Conservation (phyloP, 2,113 vertebrate species). For the Mirza zaza region DNA sequence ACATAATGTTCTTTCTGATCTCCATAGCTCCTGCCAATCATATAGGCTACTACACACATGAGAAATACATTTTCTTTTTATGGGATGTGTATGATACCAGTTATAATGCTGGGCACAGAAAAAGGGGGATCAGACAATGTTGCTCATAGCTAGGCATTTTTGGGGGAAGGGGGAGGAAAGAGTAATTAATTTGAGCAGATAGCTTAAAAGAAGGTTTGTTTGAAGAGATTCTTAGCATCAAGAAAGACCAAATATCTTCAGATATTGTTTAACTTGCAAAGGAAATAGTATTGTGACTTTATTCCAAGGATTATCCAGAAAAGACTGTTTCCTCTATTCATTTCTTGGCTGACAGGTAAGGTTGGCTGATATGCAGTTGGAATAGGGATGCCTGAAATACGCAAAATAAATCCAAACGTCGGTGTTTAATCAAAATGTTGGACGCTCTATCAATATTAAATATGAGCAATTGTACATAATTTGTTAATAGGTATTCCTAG, state of each 20-base stretch:
- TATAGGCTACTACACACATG: background rate
- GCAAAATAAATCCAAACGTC: background rate
- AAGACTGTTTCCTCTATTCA: background rate
- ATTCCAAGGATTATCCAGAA: background rate
- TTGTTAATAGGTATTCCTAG: background rate
- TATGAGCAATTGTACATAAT: background rate
- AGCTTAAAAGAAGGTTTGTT: background rate
- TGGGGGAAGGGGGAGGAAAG: accelerated
- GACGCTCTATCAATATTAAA: background rate
- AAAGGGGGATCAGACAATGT: background rate
- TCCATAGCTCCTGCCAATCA: background rate
- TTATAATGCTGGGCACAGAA: background rate
- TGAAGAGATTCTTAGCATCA: background rate
- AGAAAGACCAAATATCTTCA: background rate
- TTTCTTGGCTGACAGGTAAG: background rate
- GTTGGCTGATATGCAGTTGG: background rate
- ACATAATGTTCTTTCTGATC: background rate
- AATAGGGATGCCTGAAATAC: background rate
- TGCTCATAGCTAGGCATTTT: background rate
- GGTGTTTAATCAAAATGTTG: background rate
- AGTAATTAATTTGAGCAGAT: background rate
- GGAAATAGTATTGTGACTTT: background rate
- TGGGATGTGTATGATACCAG: background rate
- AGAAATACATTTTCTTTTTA: background rate
- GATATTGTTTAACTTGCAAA: background rate